Evolutionary conservation across 64 coral and sea anemone species (phyloP).

Genomic region (Dendrophyllia cribrosa): DNA sequence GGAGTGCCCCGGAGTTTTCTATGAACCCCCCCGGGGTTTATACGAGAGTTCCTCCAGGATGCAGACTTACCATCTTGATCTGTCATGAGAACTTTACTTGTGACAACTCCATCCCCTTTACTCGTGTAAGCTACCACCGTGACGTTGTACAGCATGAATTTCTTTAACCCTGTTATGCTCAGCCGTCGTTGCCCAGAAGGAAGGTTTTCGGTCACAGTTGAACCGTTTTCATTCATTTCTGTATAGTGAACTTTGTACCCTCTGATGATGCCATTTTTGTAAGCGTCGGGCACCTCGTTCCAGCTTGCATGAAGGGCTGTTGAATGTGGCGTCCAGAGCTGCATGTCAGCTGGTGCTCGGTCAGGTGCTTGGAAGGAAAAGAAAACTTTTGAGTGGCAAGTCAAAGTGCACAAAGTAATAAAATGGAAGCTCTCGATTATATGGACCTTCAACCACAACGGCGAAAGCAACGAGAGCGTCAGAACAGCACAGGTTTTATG

Average conservation of each 20-base stretch:
- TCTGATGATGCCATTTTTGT: conserved; percentile 73
- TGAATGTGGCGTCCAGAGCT: conserved; percentile 10
- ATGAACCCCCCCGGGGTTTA: too few species aligned
- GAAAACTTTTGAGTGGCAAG: neutral
- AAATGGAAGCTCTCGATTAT: too few species aligned
- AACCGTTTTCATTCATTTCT: neutral
- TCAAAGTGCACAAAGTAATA: too few species aligned
- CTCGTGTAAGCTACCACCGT: conserved; percentile 68
- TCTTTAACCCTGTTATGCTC: conserved; percentile 33
- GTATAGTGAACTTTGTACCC: conserved; percentile 65
- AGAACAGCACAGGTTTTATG: too few species aligned
- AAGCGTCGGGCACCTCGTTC: conserved; percentile 52
- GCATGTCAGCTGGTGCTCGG: neutral
- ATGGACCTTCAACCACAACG: too few species aligned
- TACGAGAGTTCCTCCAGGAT: too few species aligned
- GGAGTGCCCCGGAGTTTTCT: too few species aligned
- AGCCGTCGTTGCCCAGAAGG: neutral
- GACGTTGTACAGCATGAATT: conserved; percentile 27
- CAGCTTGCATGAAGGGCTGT: conserved; percentile 34
- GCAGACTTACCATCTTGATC: conserved; percentile 80
- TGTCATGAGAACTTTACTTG: conserved; percentile 6
- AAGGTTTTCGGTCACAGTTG: neutral
- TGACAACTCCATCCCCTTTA: conserved; percentile 64
- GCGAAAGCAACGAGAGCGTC: too few species aligned
- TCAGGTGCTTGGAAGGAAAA: conserved; percentile 34